Base-by-base conservation (phyloP, 1,140 invertebrate genomes). In the Drosophila novamexicana region DNA sequence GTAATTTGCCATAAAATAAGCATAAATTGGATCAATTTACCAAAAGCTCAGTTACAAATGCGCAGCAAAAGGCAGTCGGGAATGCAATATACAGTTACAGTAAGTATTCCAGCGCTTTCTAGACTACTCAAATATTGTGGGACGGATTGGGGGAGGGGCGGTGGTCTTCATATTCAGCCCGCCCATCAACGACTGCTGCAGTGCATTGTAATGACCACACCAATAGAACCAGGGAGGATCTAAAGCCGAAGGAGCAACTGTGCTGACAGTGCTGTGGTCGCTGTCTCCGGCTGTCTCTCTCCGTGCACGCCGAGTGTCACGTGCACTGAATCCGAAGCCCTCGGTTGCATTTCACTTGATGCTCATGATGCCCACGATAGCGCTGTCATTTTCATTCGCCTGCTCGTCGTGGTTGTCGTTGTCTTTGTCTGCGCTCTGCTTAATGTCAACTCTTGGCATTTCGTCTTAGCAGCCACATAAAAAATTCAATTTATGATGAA, bases 1-100 rank as follows among this genome's bases (percentile, higher is more conserved):
- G 83, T 88, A 86, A 86, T 86, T 86, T 88, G 79, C 83, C 79
- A 88, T 88, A 82, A 88, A 88, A 88, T 88, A 86, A 86, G 83
- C 83, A 86, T 88, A 86, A 86, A 86, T 86, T 86, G 83, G 83
- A 88, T 86, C 83, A 88, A 88, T 86, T 86, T 86, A 86, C 83
- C 65, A 88, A 88, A 79, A 79, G 82, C 75, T 86, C 79, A 47
- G 67, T 82, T 81, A 76, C 82, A 85, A 85, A 78, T 81, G 81
- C 81, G 62, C 65, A 84, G 70, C 47, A 76, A 63, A 68, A 56
- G 67, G 67, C 61, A 65, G 59, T n/a, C 50, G 57, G 54, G 57
- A 57, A 54, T 53, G 64, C 58, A 61, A 76, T 58, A 61, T 73
- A 54, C 49, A 67, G 57, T 68, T 74, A 74, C 66, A 37, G 56